Evolutionary conservation across 2,888 invertebrate genomes (phyloP).

Genomic region (Melitaea athalia): DNA sequence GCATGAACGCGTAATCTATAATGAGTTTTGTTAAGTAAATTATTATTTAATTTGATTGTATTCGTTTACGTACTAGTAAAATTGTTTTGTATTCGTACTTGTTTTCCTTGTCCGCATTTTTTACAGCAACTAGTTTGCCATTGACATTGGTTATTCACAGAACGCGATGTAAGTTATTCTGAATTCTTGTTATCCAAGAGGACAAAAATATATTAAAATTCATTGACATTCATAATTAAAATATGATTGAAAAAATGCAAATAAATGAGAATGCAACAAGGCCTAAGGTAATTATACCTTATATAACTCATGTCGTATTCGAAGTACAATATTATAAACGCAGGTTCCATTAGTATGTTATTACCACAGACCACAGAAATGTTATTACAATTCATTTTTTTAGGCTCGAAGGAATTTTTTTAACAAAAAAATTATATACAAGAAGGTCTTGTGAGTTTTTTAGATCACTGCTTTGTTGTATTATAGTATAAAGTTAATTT

Average conservation of each 20-base stretch:
- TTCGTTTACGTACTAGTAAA: neutral
- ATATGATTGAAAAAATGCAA: neutral
- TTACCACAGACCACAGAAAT: no score
- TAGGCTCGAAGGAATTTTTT: no score
- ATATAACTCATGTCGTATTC: no score
- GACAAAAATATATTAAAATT: neutral
- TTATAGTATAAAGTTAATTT: no score
- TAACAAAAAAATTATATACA: no score
- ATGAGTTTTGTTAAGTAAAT: neutral
- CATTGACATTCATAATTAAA: neutral
- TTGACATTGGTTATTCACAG: slow-evolving; percentile 60
- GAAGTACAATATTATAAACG: no score
- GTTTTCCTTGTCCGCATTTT: slow-evolving; percentile 63
- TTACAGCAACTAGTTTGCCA: slow-evolving; percentile 42
- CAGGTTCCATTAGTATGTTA: no score
- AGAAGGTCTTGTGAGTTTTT: no score
- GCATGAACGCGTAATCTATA: neutral
- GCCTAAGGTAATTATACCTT: no score
- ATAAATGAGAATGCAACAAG: no score
- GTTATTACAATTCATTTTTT: no score
- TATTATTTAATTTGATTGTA: neutral
- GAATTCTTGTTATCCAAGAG: neutral
- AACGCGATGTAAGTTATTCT: slow-evolving; percentile 16
- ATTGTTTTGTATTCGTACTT: slow-evolving; percentile 17
- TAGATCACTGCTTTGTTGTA: no score